phyloP scores from a whole-genome alignment of 1,140 invertebrate genomes.

The Patella vulgata region DNA sequence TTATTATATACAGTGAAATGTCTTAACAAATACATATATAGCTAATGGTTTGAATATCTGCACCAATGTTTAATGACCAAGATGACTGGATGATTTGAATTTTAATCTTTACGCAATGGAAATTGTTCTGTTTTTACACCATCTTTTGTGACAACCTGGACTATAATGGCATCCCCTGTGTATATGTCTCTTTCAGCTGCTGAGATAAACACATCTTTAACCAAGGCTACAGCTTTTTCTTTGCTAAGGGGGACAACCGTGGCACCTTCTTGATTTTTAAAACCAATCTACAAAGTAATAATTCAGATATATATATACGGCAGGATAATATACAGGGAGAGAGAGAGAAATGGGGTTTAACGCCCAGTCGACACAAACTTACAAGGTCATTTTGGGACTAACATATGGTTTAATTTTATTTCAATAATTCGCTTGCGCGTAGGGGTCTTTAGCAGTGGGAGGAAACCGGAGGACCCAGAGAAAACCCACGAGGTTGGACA shows the following conservation, averaged over 20 bases:
- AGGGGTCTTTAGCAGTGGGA: no score
- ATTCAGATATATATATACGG: neutral
- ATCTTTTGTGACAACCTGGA: slow-evolving; percentile 91
- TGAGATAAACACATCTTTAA: slow-evolving; percentile 96
- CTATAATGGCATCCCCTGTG: slow-evolving; percentile 90
- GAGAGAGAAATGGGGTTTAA: no score
- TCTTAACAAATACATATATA: no score
- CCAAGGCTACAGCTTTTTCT: slow-evolving; percentile 83
- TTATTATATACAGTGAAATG: no score
- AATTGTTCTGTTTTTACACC: slow-evolving; percentile 72
- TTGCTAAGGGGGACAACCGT: slow-evolving; percentile 69
- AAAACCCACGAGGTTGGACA: no score
- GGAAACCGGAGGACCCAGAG: no score
- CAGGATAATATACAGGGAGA: neutral
- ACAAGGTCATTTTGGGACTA: no score
- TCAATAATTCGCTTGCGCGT: no score
- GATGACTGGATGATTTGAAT: neutral
- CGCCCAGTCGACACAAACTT: no score
- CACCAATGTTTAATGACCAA: no score
- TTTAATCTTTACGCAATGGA: slow-evolving; percentile 65
- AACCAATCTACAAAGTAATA: slow-evolving; percentile 75
- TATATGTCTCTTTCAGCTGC: slow-evolving; percentile 97
- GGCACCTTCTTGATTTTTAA: slow-evolving; percentile 82
- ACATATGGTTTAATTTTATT: no score
- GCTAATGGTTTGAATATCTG: no score